Evolutionary conservation across 2,888 invertebrate genomes (phyloP).

Genomic region (Tetrapedia diversipes): DNA sequence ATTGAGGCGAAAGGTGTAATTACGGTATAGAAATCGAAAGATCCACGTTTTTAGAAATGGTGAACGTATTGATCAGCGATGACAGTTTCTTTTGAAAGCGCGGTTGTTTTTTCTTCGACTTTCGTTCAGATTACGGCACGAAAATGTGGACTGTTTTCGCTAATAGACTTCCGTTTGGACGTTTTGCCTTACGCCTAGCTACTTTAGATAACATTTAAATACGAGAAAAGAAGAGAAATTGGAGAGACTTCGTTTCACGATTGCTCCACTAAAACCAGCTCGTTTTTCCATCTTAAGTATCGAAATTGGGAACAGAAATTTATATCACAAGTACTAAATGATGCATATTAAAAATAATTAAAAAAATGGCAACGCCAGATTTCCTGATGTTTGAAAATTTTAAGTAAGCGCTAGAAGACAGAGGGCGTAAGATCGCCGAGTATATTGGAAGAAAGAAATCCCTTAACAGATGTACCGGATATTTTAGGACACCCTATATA

Average conservation of each 20-base stretch:
- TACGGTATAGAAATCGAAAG: not conserved
- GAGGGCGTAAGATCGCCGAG: not conserved
- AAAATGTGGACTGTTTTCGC: not conserved
- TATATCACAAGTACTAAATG: no score
- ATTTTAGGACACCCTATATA: not conserved
- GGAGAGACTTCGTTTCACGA: not conserved
- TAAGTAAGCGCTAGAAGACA: no score
- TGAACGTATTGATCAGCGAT: not conserved
- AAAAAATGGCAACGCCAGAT: not conserved
- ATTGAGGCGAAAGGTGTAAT: not conserved
- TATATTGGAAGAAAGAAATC: not conserved
- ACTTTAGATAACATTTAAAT: conserved; percentile 27
- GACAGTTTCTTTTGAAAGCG: not conserved
- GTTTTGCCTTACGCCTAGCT: not conserved
- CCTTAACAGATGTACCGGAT: not conserved
- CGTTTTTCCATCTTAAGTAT: not conserved
- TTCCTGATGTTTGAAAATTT: no score
- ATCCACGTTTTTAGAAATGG: not conserved
- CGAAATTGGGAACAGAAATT: no score
- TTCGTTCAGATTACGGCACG: not conserved
- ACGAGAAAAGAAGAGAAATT: conserved; percentile 6
- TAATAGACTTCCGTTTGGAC: conserved; percentile 16
- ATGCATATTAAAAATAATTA: not conserved
- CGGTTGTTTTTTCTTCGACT: not conserved
- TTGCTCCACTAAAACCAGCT: not conserved